A percentile compares a stretch with the other conserved stretches of the same genome.
These are phyloP conservation scores for Tricholaema leucomelas DNA, from an alignment of 2,113 vertebrate species.

Conservation along the genomic window DNA sequence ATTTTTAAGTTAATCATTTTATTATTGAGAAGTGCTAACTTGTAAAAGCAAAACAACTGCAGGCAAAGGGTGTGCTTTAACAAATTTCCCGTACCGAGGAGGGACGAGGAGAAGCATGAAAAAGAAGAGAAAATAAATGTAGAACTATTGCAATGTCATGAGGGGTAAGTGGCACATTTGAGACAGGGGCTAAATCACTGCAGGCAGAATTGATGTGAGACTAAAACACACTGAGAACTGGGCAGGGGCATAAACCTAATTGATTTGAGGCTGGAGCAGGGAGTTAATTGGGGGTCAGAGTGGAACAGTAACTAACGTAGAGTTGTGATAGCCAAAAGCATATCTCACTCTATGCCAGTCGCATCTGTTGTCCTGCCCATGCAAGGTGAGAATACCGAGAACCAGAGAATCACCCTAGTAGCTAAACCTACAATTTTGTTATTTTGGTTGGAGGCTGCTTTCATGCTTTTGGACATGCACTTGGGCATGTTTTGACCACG, in stretches of 20 bases:
- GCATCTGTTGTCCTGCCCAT: neutral
- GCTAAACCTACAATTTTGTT: neutral
- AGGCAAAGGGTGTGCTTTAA: slow-evolving; percentile 54
- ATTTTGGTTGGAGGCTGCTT: neutral
- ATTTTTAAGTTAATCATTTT: slow-evolving; percentile 6
- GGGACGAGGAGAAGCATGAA: slow-evolving; percentile 26
- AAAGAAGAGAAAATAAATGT: slow-evolving; percentile 69
- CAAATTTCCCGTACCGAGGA: slow-evolving; percentile 46
- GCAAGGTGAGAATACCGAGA: neutral
- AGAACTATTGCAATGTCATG: slow-evolving; percentile 64
- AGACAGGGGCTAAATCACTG: slow-evolving; percentile 72
- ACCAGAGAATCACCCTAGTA: neutral
- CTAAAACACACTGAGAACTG: slow-evolving; percentile 63
- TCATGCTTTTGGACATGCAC: neutral
- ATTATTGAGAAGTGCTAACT: slow-evolving; percentile 45
- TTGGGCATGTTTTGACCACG: neutral
- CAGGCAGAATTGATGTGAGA: slow-evolving; percentile 70
- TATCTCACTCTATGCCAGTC: neutral
- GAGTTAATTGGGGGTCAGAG: slow-evolving; percentile 68
- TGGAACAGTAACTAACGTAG: slow-evolving; percentile 67
- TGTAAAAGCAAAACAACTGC: slow-evolving; percentile 60
- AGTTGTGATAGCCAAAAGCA: slow-evolving; percentile 56
- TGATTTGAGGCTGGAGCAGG: slow-evolving; percentile 69
- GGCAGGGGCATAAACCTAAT: slow-evolving; percentile 70
- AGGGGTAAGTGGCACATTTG: slow-evolving; percentile 61